phyloP scores from a whole-genome alignment of 2,113 vertebrate species.

The Crotalus helleri region DNA sequence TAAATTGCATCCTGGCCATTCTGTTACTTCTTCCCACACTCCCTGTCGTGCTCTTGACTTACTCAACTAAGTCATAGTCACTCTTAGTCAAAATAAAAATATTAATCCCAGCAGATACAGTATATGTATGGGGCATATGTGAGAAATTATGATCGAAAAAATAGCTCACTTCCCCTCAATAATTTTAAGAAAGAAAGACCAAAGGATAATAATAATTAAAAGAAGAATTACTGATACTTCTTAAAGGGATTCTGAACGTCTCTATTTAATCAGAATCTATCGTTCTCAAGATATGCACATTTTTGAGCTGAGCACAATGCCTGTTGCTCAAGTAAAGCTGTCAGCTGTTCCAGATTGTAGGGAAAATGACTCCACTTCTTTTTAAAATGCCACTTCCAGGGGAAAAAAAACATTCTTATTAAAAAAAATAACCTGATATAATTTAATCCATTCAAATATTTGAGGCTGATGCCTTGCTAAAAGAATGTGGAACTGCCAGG shows the following conservation, averaged over 20 bases:
- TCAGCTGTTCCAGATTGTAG: slow-evolving; percentile 23
- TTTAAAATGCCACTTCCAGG: slow-evolving; percentile 45
- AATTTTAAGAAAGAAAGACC: background rate
- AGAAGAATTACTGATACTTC: background rate
- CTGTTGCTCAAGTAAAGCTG: slow-evolving; percentile 25
- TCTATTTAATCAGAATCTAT: background rate
- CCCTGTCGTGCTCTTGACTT: too few species aligned
- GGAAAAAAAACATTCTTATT: background rate
- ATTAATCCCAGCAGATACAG: too few species aligned
- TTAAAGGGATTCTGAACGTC: background rate
- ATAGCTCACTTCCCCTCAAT: too few species aligned
- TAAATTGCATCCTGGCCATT: background rate
- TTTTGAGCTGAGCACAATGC: slow-evolving; percentile 15
- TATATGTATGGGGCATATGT: background rate
- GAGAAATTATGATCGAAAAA: background rate
- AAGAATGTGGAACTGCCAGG: slow-evolving; percentile 52
- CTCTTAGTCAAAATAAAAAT: too few species aligned
- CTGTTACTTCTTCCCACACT: too few species aligned
- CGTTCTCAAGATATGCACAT: slow-evolving; percentile 6
- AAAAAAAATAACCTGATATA: slow-evolving; percentile 46
- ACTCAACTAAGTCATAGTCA: too few species aligned
- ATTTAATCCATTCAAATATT: slow-evolving; percentile 45
- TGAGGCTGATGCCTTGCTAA: slow-evolving; percentile 41
- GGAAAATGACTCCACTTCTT: slow-evolving; percentile 6
- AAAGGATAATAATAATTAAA: background rate